Percentiles rank a stretch among this genome's conserved stretches.
Evolutionary conservation across 92 coral and sea anemone species (phyloP).

Genomic region (Epizoanthus stellaris): DNA sequence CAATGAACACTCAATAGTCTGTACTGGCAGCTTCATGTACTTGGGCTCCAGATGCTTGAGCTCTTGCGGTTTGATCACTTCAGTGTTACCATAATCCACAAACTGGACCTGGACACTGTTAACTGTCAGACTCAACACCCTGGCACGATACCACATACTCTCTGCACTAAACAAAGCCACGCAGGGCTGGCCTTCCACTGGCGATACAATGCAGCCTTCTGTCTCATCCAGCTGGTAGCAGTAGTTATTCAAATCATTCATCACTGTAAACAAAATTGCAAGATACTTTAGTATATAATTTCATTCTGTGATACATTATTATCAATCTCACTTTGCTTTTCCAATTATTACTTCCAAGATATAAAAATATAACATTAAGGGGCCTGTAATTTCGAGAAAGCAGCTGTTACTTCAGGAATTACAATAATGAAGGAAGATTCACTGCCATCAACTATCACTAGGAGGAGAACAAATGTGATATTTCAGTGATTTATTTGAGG

Average conservation of each 20-base stretch:
- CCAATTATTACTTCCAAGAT: too few relatives aligned
- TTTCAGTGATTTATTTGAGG: too few relatives aligned
- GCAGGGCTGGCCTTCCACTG: constrained; percentile 84
- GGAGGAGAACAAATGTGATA: too few relatives aligned
- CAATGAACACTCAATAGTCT: constrained; percentile 75
- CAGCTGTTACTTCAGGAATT: too few relatives aligned
- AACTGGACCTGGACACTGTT: constrained; percentile 70
- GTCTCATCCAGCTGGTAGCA: constrained; percentile 68
- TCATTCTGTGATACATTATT: not conserved
- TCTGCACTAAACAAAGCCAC: constrained; percentile 80
- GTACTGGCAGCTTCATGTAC: constrained; percentile 74
- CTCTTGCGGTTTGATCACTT: constrained; percentile 65
- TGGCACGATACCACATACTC: constrained; percentile 90
- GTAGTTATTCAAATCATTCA: constrained; percentile 77
- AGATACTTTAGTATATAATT: not conserved
- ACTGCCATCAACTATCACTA: too few relatives aligned
- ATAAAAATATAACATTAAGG: too few relatives aligned
- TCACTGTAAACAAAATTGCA: constrained; percentile 63
- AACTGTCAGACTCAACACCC: constrained; percentile 55
- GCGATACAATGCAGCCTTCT: constrained; percentile 71
- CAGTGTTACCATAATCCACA: constrained; percentile 92
- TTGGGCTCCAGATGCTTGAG: constrained; percentile 73
- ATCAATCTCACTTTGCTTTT: too few relatives aligned
- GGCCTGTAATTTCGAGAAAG: too few relatives aligned
- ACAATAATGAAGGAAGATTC: too few relatives aligned